phyloP scores from a whole-genome alignment of 2,797 vertebrate species.

The Silurus aristotelis region DNA sequence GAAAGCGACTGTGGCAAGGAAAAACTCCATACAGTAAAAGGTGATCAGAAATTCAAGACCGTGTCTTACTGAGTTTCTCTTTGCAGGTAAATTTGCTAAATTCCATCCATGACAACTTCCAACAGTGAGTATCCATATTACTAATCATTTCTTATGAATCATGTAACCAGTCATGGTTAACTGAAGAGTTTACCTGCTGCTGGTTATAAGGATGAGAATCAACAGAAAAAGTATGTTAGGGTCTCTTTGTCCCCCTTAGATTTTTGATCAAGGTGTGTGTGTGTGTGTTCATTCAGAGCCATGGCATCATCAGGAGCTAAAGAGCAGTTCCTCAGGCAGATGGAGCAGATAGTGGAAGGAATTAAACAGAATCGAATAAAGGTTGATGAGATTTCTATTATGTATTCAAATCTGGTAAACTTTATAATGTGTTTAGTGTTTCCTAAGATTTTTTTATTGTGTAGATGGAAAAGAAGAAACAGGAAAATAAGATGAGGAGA shows the following conservation, averaged over 20 bases:
- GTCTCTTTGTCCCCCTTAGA: not conserved
- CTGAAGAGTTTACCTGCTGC: not conserved
- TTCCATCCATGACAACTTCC: conserved; percentile 97
- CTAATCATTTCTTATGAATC: not conserved
- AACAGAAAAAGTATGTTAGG: not conserved
- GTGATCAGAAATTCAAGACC: too few species aligned
- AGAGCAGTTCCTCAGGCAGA: conserved; percentile 95
- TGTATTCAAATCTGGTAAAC: not conserved
- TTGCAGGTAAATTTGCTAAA: conserved; percentile 91
- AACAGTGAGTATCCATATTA: conserved; percentile 83
- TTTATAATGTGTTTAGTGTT: not conserved
- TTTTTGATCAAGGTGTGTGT: not conserved
- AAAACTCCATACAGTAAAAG: too few species aligned
- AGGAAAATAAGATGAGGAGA: conserved; percentile 98
- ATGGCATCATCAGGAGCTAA: conserved; percentile 91
- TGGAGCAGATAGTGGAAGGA: conserved; percentile 99
- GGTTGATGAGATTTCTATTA: conserved; percentile 67
- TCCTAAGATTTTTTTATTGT: not conserved
- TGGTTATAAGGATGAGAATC: not conserved
- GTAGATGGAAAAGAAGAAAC: conserved; percentile 98
- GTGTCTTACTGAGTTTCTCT: conserved; percentile 15
- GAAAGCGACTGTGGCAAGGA: too few species aligned
- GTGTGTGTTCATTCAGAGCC: conserved; percentile 74
- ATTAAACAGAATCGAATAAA: conserved; percentile 96
- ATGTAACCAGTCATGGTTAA: too few species aligned